Conservation (phyloP, 1,140 invertebrate genomes). For the Rhynchophorus ferrugineus region DNA sequence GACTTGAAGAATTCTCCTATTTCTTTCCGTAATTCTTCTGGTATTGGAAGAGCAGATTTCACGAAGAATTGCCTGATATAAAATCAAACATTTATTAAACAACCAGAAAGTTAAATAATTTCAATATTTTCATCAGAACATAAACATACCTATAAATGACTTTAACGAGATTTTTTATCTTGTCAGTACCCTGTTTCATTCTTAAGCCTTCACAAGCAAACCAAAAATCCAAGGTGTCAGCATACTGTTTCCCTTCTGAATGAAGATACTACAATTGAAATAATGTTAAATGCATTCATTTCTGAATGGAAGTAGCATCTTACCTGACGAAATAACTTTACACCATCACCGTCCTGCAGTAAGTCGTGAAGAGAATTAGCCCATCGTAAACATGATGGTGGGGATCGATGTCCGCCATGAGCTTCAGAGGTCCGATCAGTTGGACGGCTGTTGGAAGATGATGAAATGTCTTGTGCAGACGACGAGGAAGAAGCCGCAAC, state of each 20-base stretch:
- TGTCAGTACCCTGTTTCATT: slow-evolving; percentile 63
- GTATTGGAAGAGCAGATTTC: slow-evolving; percentile 73
- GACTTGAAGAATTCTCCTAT: slow-evolving; percentile 35
- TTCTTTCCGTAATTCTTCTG: slow-evolving; percentile 62
- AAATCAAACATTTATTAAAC: slow-evolving; percentile 10
- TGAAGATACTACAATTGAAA: slow-evolving; percentile 58
- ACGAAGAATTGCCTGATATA: slow-evolving; percentile 62
- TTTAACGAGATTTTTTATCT: slow-evolving; percentile 67
- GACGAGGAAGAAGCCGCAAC: slow-evolving; percentile 8
- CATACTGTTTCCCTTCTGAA: slow-evolving; percentile 69
- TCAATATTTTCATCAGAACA: background rate
- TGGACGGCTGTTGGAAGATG: slow-evolving; percentile 7
- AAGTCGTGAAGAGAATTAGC: slow-evolving; percentile 72
- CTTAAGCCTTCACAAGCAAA: slow-evolving; percentile 87
- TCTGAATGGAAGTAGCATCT: background rate
- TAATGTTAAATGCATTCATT: background rate
- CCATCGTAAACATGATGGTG: slow-evolving; percentile 79
- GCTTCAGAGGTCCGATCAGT: background rate
- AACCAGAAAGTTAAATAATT: slow-evolving; percentile 3
- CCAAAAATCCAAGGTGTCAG: slow-evolving; percentile 78
- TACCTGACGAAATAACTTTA: slow-evolving; percentile 63
- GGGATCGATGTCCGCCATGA: slow-evolving; percentile 25
- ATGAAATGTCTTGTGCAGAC: slow-evolving; percentile 7
- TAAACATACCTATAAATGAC: slow-evolving; percentile 66
- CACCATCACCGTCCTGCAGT: slow-evolving; percentile 77